phyloP scores from a whole-genome alignment of 2,797 vertebrate genomes.

The Coluber constrictor region DNA sequence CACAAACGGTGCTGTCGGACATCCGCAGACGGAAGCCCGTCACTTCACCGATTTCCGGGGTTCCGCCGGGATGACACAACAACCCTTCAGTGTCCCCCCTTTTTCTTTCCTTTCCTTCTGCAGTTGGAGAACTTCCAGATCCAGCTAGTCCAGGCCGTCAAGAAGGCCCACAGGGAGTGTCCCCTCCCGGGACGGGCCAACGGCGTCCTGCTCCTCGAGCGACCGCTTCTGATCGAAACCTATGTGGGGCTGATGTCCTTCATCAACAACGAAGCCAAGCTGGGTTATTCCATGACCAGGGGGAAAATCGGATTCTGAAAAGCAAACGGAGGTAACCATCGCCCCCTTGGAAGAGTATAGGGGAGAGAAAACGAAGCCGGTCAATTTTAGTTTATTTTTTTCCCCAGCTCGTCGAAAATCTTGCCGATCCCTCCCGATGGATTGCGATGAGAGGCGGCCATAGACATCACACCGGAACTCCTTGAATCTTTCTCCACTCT shows the following conservation, averaged over 20 bases:
- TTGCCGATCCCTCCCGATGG: neutral
- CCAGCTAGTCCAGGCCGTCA: slow-evolving; percentile 90
- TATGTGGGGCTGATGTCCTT: slow-evolving; percentile 96
- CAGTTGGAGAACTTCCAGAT: slow-evolving; percentile 90
- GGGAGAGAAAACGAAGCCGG: too few species aligned
- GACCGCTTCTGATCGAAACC: slow-evolving; percentile 92
- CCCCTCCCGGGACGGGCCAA: slow-evolving; percentile 77
- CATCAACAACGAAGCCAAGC: slow-evolving; percentile 96
- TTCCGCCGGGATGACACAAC: accelerated
- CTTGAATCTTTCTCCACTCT: neutral
- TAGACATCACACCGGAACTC: neutral
- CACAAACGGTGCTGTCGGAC: neutral
- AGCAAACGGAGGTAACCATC: neutral
- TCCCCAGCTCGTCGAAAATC: neutral
- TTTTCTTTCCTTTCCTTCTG: neutral
- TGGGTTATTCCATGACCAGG: slow-evolving; percentile 95
- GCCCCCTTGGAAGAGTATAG: accelerated
- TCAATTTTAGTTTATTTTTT: neutral
- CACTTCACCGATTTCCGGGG: accelerated
- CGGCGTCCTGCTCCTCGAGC: slow-evolving; percentile 85
- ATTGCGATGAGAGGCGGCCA: neutral
- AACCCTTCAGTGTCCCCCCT: too few species aligned
- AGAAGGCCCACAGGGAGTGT: slow-evolving; percentile 87
- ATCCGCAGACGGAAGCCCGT: neutral
- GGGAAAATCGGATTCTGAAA: slow-evolving; percentile 93